Percentiles rank a stretch among this genome's conserved stretches.
Conservation (phyloP, 1,140 invertebrate genomes). For the Ostrea denselamellosa region DNA sequence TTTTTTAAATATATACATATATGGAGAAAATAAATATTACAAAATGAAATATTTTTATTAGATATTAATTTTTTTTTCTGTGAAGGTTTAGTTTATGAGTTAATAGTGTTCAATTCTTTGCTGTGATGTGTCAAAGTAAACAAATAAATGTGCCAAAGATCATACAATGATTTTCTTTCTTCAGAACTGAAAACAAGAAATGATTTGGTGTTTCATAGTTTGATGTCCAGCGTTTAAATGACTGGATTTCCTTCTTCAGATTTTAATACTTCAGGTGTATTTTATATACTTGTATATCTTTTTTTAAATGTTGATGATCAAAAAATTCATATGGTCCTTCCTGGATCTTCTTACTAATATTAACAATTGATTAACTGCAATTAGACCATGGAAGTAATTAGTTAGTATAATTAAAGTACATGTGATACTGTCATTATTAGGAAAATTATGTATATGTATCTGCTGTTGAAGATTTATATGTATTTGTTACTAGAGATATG, state of each 20-base stretch:
- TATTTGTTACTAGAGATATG: conserved; percentile 13
- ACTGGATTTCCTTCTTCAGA: background rate
- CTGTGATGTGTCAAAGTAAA: conserved; percentile 26
- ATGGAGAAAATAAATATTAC: background rate
- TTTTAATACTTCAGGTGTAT: background rate
- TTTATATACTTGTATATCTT: background rate
- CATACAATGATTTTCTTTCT: background rate
- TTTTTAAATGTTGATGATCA: background rate
- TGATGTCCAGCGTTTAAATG: background rate
- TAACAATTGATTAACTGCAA: background rate
- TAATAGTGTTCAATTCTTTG: background rate
- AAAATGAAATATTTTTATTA: background rate
- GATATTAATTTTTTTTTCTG: background rate
- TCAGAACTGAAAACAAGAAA: background rate
- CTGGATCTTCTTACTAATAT: too few species aligned
- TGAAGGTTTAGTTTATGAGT: background rate
- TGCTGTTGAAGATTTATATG: background rate
- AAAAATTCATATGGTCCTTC: too few species aligned
- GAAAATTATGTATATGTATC: background rate
- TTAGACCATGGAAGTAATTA: background rate
- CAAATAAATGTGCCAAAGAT: conserved; percentile 15
- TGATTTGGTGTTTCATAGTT: background rate
- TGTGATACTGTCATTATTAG: background rate
- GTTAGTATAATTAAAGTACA: background rate
- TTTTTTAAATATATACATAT: background rate